These are phyloP conservation scores for Cybosia mesomella DNA, from an alignment of 2,888 invertebrate genomes.

Conservation along the genomic window DNA sequence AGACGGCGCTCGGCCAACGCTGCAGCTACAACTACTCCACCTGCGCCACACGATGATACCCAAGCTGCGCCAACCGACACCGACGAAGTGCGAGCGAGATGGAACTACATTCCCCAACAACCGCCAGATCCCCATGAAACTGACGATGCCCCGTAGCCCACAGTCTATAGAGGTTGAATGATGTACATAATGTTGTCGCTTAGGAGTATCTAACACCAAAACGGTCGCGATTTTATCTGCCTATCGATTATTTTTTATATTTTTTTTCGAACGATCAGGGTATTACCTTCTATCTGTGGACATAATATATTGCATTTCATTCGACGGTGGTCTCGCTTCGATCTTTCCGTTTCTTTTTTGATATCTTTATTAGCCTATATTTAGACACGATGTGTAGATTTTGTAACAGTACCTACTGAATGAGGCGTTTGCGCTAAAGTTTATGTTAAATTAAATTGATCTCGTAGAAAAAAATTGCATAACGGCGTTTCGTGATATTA, in stretches of 20 bases:
- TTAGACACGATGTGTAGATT: conserved; percentile 33
- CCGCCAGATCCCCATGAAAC: conserved; percentile 81
- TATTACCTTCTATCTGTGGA: conserved; percentile 52
- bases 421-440: conserved; percentile 40
- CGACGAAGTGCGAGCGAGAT: conserved; percentile 78
- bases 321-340: conserved; percentile 39
- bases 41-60: conserved; percentile 43
- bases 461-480: conserved; percentile 65
- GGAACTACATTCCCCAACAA: conserved; percentile 85
- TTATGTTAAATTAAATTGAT: conserved; percentile 51
- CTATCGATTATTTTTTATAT: conserved; percentile 52
- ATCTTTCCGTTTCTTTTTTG: conserved; percentile 34
- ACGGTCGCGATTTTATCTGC: conserved; percentile 49
- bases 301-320: conserved; percentile 42
- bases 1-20: conserved; percentile 56
- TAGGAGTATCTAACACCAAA: conserved; percentile 52
- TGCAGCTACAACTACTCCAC: conserved; percentile 48
- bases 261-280: conserved; percentile 59
- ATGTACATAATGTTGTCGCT: conserved; percentile 50
- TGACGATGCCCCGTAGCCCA: conserved; percentile 75
- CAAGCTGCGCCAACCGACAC: conserved; percentile 49
- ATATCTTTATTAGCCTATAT: conserved; percentile 27
- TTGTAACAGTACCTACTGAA: conserved; percentile 40
- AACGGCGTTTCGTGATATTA: conserved; percentile 71
- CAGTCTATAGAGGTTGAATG: conserved; percentile 32